Percentiles rank a stretch among this genome's conserved stretches.
These are phyloP conservation scores for Hypanus sabinus DNA, from an alignment of 2,113 vertebrate genomes.

Conservation along the genomic window DNA sequence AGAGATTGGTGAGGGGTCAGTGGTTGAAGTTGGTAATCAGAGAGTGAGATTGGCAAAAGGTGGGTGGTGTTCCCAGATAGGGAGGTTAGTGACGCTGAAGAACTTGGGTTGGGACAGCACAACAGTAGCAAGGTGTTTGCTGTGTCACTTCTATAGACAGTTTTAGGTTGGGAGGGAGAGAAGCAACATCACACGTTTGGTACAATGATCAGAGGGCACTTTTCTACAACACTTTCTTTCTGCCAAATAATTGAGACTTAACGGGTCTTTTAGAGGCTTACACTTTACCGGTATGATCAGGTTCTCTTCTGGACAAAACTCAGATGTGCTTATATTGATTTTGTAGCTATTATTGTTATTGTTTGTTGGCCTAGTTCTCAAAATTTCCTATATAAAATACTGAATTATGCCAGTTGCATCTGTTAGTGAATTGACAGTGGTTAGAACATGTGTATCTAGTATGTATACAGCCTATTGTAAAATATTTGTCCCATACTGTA, in stretches of 20 bases:
- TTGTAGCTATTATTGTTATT: not conserved
- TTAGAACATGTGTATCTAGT: not conserved
- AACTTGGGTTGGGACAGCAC: no score
- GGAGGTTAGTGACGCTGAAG: no score
- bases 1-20: no score
- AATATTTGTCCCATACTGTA: not conserved
- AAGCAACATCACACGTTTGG: no score
- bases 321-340: not conserved
- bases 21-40: no score
- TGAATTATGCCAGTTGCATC: not conserved
- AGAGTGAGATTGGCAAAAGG: no score
- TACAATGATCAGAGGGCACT: not conserved
- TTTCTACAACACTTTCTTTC: not conserved
- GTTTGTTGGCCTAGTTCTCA: not conserved
- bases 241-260: not conserved
- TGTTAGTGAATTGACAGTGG: not conserved
- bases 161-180: no score
- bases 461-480: not conserved
- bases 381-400: not conserved
- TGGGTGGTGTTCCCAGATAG: no score
- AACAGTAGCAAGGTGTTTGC: no score
- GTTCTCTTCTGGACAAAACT: not conserved
- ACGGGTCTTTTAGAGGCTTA: not conserved
- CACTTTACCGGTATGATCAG: not conserved
- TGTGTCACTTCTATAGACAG: no score